Percentiles rank a stretch among this genome's conserved stretches.
phyloP scores from a whole-genome alignment of 2,113 vertebrate genomes.

The Poicephalus meyeri region DNA sequence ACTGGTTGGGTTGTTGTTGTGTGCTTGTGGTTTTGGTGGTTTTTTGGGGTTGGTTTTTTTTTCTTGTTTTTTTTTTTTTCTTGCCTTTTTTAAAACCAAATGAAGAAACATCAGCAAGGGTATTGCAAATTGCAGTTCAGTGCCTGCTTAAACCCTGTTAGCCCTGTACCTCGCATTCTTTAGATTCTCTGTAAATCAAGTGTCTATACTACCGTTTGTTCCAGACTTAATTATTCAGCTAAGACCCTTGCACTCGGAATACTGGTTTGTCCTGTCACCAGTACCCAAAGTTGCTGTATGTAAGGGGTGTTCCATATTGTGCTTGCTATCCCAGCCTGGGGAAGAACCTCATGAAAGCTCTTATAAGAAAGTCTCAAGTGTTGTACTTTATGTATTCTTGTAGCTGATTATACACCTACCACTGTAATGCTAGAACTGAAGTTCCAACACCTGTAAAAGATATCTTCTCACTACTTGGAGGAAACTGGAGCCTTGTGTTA shows the following conservation, averaged over 20 bases:
- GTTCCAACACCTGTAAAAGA: neutral
- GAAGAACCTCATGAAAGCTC: neutral
- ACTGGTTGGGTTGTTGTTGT: neutral
- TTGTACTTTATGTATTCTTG: neutral
- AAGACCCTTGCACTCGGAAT: neutral
- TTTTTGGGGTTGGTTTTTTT: neutral
- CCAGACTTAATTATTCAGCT: neutral
- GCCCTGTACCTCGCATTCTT: neutral
- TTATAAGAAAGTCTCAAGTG: neutral
- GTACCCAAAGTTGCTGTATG: neutral
- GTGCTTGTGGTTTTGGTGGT: neutral
- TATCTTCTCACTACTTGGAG: neutral
- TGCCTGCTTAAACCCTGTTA: neutral
- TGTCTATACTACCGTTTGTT: neutral
- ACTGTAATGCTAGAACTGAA: neutral
- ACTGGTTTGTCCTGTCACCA: neutral
- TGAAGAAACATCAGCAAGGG: neutral
- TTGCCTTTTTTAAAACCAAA: neutral
- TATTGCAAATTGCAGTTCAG: neutral
- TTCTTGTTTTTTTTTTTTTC: neutral
- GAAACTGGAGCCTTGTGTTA: neutral
- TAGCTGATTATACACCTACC: neutral
- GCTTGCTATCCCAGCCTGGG: neutral
- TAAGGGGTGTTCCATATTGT: neutral
- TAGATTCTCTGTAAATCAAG: neutral